Conservation (phyloP, 1,140 invertebrate genomes). For the Drosophila aff. region DNA sequence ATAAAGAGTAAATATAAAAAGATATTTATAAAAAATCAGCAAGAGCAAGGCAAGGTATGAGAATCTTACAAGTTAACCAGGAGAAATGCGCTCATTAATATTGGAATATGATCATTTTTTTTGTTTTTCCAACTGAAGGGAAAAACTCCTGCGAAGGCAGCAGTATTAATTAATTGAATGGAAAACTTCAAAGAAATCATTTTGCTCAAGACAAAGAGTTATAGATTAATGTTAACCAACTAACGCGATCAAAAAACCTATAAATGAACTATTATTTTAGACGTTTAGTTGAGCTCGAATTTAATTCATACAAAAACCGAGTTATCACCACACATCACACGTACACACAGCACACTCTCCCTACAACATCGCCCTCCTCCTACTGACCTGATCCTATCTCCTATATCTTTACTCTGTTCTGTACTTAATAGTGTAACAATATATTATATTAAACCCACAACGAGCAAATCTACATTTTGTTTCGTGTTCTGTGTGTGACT, state of each 20-base stretch:
- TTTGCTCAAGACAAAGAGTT: constrained; percentile 59
- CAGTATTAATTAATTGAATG: constrained; percentile 46
- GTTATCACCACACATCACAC: constrained; percentile 37
- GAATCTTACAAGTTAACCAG: constrained; percentile 14
- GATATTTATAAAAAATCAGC: constrained; percentile 50
- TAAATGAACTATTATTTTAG: constrained; percentile 37
- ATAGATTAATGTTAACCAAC: constrained; percentile 29
- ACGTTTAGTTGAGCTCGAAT: constrained; percentile 71
- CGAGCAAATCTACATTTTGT: constrained; percentile 11
- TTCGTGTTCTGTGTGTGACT: constrained; percentile 45
- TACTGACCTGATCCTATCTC: not conserved
- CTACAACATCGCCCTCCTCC: not conserved
- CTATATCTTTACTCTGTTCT: constrained; percentile 40
- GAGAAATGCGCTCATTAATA: constrained; percentile 29
- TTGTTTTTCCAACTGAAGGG: no score
- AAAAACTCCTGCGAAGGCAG: constrained; percentile 41
- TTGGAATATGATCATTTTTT: constrained; percentile 21
- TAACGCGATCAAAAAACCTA: constrained; percentile 25
- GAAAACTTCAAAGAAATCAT: constrained; percentile 31
- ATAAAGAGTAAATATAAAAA: constrained; percentile 35
- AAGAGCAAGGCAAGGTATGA: constrained; percentile 30
- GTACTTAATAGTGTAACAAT: constrained; percentile 60
- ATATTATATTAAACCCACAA: constrained; percentile 23
- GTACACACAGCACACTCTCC: constrained; percentile 12
- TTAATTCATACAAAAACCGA: constrained; percentile 68